Percentiles rank a stretch among this genome's conserved stretches.
Conservation (phyloP, 2,113 vertebrate species). For the Tupaia tana region DNA sequence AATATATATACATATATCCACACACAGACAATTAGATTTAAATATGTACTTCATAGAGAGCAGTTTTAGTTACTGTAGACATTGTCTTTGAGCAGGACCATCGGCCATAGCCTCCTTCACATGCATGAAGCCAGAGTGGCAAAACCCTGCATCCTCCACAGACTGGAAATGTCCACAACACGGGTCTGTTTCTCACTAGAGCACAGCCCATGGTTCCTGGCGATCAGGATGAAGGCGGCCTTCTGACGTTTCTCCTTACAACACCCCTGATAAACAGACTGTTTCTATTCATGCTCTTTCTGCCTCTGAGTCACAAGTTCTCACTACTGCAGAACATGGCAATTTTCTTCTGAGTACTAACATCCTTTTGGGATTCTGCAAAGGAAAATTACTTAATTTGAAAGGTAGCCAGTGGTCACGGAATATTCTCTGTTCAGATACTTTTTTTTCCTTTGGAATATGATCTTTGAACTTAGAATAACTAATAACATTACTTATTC, state of each 20-base stretch:
- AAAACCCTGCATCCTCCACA: not conserved
- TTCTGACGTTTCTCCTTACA: not conserved
- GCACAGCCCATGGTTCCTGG: not conserved
- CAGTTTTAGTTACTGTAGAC: not conserved
- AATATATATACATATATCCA: too few species aligned
- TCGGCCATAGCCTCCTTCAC: not conserved
- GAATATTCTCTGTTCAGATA: constrained; percentile 37
- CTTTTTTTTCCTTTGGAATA: not conserved
- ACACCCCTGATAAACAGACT: not conserved
- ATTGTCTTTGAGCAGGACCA: not conserved
- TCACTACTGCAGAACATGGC: constrained; percentile 38
- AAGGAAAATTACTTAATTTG: constrained; percentile 60
- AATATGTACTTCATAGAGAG: not conserved
- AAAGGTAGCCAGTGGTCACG: constrained; percentile 54
- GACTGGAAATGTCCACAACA: not conserved
- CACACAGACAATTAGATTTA: not conserved
- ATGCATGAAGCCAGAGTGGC: not conserved
- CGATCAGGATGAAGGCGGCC: not conserved
- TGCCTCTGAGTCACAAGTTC: constrained; percentile 65
- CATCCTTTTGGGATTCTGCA: constrained; percentile 53
- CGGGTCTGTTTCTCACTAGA: not conserved
- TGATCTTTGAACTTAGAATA: not conserved
- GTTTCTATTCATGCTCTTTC: constrained; percentile 53
- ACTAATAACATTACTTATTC: not conserved
- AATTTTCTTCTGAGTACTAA: constrained; percentile 60